These are phyloP conservation scores for Ephydatia muelleri DNA, from an alignment of 37 sponge, comb jelly and placozoan genomes.

Conservation along the genomic window DNA sequence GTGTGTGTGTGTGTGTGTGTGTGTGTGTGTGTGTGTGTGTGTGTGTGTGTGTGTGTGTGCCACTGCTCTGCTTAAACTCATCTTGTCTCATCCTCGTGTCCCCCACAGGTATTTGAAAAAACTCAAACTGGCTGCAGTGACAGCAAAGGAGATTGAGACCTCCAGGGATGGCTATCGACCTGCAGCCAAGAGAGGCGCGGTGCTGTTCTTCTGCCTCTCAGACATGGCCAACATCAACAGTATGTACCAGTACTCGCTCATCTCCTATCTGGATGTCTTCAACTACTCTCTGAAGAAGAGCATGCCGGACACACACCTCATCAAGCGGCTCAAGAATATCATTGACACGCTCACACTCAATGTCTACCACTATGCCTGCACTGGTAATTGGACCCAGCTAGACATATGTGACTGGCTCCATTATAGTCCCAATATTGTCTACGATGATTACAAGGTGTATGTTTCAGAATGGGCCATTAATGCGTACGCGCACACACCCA, in stretches of 20 bases:
- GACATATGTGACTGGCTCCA: no score
- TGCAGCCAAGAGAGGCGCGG: conserved; percentile 95
- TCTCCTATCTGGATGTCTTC: conserved; percentile 93
- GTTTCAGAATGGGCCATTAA: no score
- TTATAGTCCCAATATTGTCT: no score
- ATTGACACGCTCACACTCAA: conserved; percentile 93
- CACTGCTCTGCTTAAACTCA: not conserved
- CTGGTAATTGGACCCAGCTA: conserved; percentile 48
- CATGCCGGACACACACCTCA: conserved; percentile 88
- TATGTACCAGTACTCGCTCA: conserved; percentile 99
- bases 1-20: conserved; percentile 3
- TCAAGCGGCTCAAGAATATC: conserved; percentile 93
- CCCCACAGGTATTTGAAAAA: conserved; percentile 84
- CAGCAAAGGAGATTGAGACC: conserved; percentile 88
- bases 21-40: not conserved
- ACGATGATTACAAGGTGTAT: no score
- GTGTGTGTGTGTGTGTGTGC: not conserved
- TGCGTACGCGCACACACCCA: no score
- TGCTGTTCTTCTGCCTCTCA: conserved; percentile 97
- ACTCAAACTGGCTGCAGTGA: conserved; percentile 81
- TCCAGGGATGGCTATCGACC: conserved; percentile 94
- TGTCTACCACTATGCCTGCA: conserved; percentile 99
- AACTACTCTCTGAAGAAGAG: conserved; percentile 86
- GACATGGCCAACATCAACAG: conserved; percentile 97
- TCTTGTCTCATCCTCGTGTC: not conserved